phyloP scores from a whole-genome alignment of 2,113 vertebrate genomes.

The Petroica traversi region DNA sequence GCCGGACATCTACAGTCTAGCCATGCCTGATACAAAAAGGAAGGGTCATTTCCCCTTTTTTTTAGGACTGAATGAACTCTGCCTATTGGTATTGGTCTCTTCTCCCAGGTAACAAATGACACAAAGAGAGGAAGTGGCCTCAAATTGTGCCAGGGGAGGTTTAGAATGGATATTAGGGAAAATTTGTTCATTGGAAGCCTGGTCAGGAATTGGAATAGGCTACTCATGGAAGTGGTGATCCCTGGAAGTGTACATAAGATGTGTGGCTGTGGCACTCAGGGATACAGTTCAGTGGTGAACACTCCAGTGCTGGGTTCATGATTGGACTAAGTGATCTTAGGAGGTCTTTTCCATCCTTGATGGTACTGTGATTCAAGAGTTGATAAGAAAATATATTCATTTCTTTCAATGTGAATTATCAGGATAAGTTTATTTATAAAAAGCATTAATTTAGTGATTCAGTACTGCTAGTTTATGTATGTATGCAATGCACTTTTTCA shows the following conservation, averaged over 20 bases:
- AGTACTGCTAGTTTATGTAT: not conserved
- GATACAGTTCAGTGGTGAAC: not conserved
- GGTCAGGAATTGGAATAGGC: not conserved
- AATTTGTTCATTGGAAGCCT: not conserved
- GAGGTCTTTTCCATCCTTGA: not conserved
- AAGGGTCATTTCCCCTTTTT: not conserved
- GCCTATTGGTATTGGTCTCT: accelerated
- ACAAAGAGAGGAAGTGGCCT: not conserved
- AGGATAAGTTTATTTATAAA: not conserved
- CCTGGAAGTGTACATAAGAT: not conserved
- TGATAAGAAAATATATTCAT: not conserved
- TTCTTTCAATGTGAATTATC: not conserved
- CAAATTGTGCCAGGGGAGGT: not conserved
- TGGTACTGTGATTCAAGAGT: not conserved
- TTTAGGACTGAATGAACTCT: not conserved
- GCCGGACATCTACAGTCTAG: not conserved
- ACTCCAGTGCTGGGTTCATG: accelerated
- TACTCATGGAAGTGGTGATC: not conserved
- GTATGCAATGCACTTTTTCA: not conserved
- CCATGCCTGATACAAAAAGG: not conserved
- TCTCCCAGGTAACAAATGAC: not conserved
- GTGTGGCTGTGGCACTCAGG: not conserved
- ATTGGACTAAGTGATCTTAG: not conserved
- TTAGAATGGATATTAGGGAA: not conserved
- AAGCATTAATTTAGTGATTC: not conserved